Percentiles rank a stretch among this genome's conserved stretches.
These are phyloP conservation scores for Clupea harengus DNA, from an alignment of 2,113 vertebrate species.

Conservation along the genomic window DNA sequence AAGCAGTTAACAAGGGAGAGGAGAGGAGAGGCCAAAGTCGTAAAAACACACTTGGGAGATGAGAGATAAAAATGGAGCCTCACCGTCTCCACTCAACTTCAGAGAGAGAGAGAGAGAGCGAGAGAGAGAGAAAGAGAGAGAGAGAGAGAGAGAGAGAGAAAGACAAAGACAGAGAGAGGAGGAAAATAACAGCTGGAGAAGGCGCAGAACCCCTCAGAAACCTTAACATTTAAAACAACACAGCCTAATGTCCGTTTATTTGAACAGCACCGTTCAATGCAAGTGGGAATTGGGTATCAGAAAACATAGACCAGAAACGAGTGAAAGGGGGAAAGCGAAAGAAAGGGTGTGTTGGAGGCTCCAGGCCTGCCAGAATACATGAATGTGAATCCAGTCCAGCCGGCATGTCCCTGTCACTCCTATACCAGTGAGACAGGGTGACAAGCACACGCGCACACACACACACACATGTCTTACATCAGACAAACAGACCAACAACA, in stretches of 20 bases:
- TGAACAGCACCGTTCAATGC: no score
- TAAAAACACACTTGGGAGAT: slow-evolving; percentile 13
- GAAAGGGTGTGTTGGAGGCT: neutral
- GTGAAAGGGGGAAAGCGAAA: neutral
- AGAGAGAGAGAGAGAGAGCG: slow-evolving; percentile 9
- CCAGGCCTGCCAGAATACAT: neutral
- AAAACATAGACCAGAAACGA: neutral
- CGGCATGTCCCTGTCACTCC: neutral
- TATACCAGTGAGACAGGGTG: neutral
- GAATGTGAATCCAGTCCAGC: neutral
- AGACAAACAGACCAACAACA: neutral
- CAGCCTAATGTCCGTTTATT: neutral
- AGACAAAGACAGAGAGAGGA: slow-evolving; percentile 26
- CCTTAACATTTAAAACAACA: neutral
- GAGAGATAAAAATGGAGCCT: neutral
- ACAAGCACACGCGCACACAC: neutral
- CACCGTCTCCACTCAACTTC: neutral
- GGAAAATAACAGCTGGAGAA: slow-evolving; percentile 46
- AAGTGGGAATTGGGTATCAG: no score
- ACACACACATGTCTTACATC: neutral
- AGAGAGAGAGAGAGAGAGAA: slow-evolving; percentile 39
- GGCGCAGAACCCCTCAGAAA: neutral
- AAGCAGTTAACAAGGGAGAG: neutral
- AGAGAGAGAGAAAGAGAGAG: slow-evolving; percentile 38
- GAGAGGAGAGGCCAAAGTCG: slow-evolving; percentile 16